Percentiles rank a stretch among this genome's conserved stretches.
phyloP scores from a whole-genome alignment of 1,140 invertebrate species.

The Ceratosolen fusciceps region DNA sequence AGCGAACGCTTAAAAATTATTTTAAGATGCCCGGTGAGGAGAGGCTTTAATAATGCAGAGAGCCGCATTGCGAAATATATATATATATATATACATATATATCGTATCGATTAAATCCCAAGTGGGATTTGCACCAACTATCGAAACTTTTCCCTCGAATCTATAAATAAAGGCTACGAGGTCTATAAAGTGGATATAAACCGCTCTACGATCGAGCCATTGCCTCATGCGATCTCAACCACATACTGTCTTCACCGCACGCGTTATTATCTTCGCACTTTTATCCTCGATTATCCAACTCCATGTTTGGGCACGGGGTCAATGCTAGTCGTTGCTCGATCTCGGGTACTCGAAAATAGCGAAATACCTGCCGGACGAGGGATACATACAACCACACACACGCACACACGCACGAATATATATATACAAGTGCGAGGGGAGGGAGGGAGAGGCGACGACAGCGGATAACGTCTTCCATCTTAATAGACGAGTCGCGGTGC shows the following conservation, averaged over 20 bases:
- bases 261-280: not conserved
- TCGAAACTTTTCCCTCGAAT: not conserved
- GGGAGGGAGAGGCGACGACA: slow-evolving; percentile 14
- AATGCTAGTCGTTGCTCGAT: not conserved
- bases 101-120: not conserved
- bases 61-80: not conserved
- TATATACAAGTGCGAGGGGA: not conserved
- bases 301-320: not conserved
- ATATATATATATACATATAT: too few relatives aligned
- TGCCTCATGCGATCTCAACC: not conserved
- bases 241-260: not conserved
- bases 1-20: too few relatives aligned
- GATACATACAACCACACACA: too few relatives aligned
- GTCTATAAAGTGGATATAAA: not conserved
- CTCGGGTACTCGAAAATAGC: not conserved
- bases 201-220: not conserved
- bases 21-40: too few relatives aligned
- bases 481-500: slow-evolving; percentile 17
- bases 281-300: not conserved
- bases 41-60: not conserved
- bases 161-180: not conserved
- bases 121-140: not conserved
- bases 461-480: slow-evolving; percentile 22
- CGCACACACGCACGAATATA: too few relatives aligned
- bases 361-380: not conserved